Evolutionary conservation across 2,888 invertebrate species (phyloP).

Genomic region (Heliconius hortense): DNA sequence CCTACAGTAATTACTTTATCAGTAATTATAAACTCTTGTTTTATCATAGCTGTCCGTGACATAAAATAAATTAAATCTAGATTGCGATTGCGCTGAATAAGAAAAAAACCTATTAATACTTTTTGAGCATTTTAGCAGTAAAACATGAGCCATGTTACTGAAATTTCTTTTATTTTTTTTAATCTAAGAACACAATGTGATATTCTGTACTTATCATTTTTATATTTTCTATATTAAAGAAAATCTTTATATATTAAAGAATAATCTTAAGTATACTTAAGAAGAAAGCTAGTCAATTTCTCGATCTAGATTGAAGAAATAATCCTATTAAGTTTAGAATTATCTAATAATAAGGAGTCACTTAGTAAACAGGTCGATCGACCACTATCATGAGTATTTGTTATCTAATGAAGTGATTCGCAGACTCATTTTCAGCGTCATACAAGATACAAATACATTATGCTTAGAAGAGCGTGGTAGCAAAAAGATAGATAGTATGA

Average conservation of each 20-base stretch:
- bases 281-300: not conserved
- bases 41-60: constrained; percentile 39
- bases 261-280: too few species aligned
- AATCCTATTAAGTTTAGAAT: not conserved
- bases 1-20: not conserved
- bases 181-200: not conserved
- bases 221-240: too few species aligned
- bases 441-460: not conserved
- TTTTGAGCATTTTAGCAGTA: not conserved
- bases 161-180: not conserved
- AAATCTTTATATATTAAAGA: too few species aligned
- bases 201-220: not conserved
- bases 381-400: constrained; percentile 37
- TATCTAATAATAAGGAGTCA: constrained; percentile 28
- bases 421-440: constrained; percentile 35
- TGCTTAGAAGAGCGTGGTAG: not conserved
- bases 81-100: not conserved
- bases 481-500: not conserved
- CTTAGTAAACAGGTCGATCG: constrained; percentile 39
- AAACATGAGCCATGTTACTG: too few species aligned
- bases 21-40: constrained; percentile 18
- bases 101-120: not conserved
- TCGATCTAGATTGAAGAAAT: not conserved
- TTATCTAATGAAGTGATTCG: constrained; percentile 42
- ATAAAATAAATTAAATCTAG: constrained; percentile 13